A percentile compares a stretch with the other conserved stretches of the same genome.
phyloP scores from a whole-genome alignment of 2,888 invertebrate species.

The Eupeodes latifasciatus region DNA sequence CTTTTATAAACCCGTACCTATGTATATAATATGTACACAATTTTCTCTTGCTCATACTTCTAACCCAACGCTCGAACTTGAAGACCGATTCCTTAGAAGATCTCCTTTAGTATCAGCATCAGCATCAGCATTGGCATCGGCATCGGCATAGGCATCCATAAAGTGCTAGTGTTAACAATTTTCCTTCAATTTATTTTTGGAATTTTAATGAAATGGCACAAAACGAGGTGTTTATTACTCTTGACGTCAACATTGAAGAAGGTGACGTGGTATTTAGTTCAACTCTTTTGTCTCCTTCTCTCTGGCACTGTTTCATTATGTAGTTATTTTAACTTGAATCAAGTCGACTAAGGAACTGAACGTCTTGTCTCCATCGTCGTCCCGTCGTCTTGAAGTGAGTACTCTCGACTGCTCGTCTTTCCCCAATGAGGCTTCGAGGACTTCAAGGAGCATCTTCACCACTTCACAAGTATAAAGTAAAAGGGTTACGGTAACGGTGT shows the following conservation, averaged over 20 bases:
- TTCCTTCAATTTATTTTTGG: slow-evolving; percentile 75
- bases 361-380: too few relatives aligned
- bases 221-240: slow-evolving; percentile 74
- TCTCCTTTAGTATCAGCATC: slow-evolving; percentile 1
- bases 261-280: slow-evolving; percentile 37
- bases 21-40: background rate
- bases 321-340: background rate
- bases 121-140: too few relatives aligned
- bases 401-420: slow-evolving; percentile 14
- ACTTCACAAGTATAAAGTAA: slow-evolving; percentile 19
- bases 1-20: background rate
- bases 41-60: background rate
- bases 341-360: background rate
- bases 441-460: slow-evolving; percentile 32
- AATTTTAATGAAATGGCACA: slow-evolving; percentile 75
- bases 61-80: background rate
- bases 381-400: slow-evolving; percentile 6
- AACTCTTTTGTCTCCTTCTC: background rate
- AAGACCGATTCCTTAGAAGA: slow-evolving; percentile 58
- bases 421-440: too few relatives aligned
- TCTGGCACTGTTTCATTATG: background rate
- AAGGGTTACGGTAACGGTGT: slow-evolving; percentile 67
- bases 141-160: slow-evolving; percentile 32
- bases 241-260: slow-evolving; percentile 15
- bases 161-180: slow-evolving; percentile 74